Base-by-base conservation (phyloP, 2,797 vertebrate species). In the Chelon labrosus region DNA sequence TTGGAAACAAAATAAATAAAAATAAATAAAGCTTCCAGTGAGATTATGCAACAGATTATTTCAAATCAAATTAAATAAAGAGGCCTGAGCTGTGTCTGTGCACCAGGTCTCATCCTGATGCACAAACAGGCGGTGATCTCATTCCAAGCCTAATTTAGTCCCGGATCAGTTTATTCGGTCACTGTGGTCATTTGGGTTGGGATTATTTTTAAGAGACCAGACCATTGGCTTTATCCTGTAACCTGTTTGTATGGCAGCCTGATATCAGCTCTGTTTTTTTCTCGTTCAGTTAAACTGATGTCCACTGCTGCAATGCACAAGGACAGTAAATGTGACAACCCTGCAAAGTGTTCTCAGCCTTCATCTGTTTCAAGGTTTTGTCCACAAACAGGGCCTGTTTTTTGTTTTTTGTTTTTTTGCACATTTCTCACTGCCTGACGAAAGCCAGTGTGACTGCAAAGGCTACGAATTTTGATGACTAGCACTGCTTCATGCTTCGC, bases 41-140 rank as follows among this genome's bases (percentile, higher is more conserved):
- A 20, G 51, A n/a, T 73, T 65, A 14, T n/a, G 10, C 9, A 72
- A 65, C 49, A 61, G 51, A 7, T 50, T 7, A 19, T 50, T 66
- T 11, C 9, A 55, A 10, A 7, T 61, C 12, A 46, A 11, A 25
- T 39, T 27, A 47, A 64, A 41, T 25, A 55, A 52, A 13, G 13
- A 27, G 49, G 31, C 1, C 20, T 20, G 11, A 11, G 19, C 50
- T 52, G 22, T 27, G 13, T 27, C 12, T 25, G 22, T 13, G 25
- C 25, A 7, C 5, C 17, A n/a, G 16, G 20, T 14, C 4, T 52
- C 50, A 25, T 14, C 1, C 20, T 52, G 16, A 16, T 27, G 17
- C 10, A n/a, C 8, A 8, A 44, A 46, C 46, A 10, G n/a, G n/a
- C 10, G 46, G n/a, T n/a, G 17, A 10, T 49, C 46, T n/a, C 46